Conservation (phyloP, 1,140 invertebrate genomes). For the Hypothenemus hampei region DNA sequence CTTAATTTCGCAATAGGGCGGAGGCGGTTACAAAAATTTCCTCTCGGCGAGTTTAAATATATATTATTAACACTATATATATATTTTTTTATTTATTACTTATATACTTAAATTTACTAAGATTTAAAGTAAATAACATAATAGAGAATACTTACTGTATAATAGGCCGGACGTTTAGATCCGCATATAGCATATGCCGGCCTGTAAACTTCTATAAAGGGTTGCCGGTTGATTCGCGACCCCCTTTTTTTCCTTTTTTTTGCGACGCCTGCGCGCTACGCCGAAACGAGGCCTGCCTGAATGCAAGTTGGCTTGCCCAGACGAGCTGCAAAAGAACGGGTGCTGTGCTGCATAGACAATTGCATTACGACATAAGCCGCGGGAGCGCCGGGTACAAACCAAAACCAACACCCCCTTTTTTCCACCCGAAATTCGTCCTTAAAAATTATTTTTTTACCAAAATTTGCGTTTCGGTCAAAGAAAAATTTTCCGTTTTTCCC, state of each 20-base stretch:
- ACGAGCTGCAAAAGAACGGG: constrained; percentile 42
- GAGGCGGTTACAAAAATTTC: constrained; percentile 44
- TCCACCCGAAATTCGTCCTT: constrained; percentile 25
- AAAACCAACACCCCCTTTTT: constrained; percentile 39
- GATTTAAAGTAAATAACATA: too few relatives aligned
- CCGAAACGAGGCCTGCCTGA: constrained; percentile 38
- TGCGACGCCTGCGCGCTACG: constrained; percentile 34
- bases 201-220: neutral
- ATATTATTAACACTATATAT: too few relatives aligned
- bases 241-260: too few relatives aligned
- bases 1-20: constrained; percentile 41
- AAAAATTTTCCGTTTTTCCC: constrained; percentile 16
- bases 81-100: too few relatives aligned
- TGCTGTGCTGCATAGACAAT: constrained; percentile 42
- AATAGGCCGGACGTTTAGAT: too few relatives aligned
- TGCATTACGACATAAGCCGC: constrained; percentile 40
- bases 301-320: constrained; percentile 39
- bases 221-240: constrained; percentile 12
- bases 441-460: too few relatives aligned
- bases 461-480: constrained; percentile 34
- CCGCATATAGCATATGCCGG: constrained; percentile 4
- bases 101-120: too few relatives aligned
- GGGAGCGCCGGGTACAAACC: constrained; percentile 46
- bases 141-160: too few relatives aligned
- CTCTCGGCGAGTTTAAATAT: too few relatives aligned